Percentiles rank a stretch among this genome's conserved stretches.
Evolutionary conservation across 2,797 vertebrate species (phyloP).

Genomic region (Aphelocoma californica): DNA sequence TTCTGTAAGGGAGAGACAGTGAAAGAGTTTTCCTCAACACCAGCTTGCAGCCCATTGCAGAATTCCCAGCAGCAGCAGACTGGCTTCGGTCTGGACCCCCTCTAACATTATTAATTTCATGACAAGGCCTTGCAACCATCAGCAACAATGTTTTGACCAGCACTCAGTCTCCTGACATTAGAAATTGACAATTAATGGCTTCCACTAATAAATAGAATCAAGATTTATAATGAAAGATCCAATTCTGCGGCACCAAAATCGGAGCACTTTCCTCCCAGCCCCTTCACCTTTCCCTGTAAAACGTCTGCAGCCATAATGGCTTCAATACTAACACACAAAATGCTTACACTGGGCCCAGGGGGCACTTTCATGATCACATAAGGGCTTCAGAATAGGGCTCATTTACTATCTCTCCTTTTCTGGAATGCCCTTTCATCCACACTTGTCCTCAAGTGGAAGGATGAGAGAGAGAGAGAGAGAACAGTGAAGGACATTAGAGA

Average conservation of each 20-base stretch:
- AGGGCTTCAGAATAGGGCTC: conserved; percentile 41
- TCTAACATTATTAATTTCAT: background rate
- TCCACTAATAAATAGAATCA: conserved; percentile 14
- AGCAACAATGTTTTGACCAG: conserved; percentile 4
- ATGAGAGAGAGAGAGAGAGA: conserved; percentile 6
- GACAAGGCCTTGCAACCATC: background rate
- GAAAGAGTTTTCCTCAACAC: background rate
- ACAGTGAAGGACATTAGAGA: conserved; percentile 48
- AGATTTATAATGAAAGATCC: conserved; percentile 22
- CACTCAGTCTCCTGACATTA: background rate
- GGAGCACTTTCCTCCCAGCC: conserved; percentile 4
- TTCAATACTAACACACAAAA: conserved; percentile 20
- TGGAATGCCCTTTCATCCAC: conserved; percentile 45
- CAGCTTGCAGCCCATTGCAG: background rate
- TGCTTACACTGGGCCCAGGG: conserved; percentile 47
- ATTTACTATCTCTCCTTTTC: conserved; percentile 40
- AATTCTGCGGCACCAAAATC: background rate
- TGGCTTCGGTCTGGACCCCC: background rate
- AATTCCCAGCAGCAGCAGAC: background rate
- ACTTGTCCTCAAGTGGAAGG: conserved; percentile 38
- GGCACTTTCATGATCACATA: conserved; percentile 52
- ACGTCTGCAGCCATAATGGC: background rate
- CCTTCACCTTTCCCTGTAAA: conserved; percentile 34
- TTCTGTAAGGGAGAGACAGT: background rate
- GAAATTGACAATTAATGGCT: conserved; percentile 33